Conservation (phyloP, 2,113 vertebrate genomes). For the Gulo gulo region DNA sequence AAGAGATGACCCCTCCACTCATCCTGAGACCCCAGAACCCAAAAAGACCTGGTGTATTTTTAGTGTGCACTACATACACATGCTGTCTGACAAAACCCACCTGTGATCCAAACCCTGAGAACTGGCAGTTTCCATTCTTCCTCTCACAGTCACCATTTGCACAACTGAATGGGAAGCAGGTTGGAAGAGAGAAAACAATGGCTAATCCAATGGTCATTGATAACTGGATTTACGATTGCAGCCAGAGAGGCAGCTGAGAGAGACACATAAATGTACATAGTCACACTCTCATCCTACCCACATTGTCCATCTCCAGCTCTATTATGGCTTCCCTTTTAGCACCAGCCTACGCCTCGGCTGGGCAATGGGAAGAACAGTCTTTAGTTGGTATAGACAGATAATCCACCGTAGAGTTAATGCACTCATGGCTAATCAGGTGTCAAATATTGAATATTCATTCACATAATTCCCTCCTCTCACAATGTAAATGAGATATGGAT, state of each 20-base stretch:
- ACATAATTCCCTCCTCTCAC: not conserved
- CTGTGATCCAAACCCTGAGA: conserved; percentile 19
- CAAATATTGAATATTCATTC: not conserved
- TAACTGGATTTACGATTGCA: conserved; percentile 41
- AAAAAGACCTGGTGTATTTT: not conserved
- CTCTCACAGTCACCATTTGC: not conserved
- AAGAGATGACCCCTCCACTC: not conserved
- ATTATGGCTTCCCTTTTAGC: not conserved
- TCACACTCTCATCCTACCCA: conserved; percentile 34
- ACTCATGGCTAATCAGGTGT: not conserved
- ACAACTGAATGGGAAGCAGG: not conserved
- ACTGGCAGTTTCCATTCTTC: not conserved
- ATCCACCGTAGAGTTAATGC: not conserved
- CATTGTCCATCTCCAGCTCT: not conserved
- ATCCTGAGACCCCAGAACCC: not conserved
- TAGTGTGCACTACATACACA: not conserved
- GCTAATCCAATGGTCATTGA: conserved; percentile 45
- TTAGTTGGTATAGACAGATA: conserved; percentile 2
- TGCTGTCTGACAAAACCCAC: not conserved
- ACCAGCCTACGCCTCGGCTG: not conserved
- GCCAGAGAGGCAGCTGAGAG: conserved; percentile 13
- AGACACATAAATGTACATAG: conserved; percentile 36
- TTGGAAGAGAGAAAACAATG: conserved; percentile 42
- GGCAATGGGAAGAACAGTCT: not conserved
- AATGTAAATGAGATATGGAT: not conserved